Base-by-base conservation (phyloP, 1,140 invertebrate genomes). In the Leptinotarsa defecta region DNA sequence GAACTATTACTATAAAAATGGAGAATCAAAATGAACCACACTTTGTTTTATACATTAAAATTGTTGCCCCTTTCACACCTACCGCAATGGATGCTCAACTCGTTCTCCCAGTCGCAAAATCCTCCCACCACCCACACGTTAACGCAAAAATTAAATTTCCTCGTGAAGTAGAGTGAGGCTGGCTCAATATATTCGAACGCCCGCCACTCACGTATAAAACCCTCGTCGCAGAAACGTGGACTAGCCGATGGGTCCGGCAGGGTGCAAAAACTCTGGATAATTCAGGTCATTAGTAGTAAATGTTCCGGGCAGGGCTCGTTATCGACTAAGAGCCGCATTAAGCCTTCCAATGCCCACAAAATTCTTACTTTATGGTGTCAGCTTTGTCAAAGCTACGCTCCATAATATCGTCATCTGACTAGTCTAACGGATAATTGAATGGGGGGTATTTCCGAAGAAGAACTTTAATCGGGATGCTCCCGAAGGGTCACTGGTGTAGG, bases 241-340 rank as follows among this genome's bases (percentile, higher is more conserved):
- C 57, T 49, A 13, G 52, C 52, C 52, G n/a, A 57, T 57, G 52
- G 49, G 48, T 24, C 48, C 69, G 69, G 48, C 69, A 71, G 49
- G 13, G 69, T 65, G 69, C 48, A 52, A 71, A 71, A 71, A 71
- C n/a, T n/a, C 52, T 15, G 48, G 69, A 71, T 71, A 71, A 71
- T 71, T 71, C 19, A 15, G 20, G 69, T 61, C 69, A 71, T 71
- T 71, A 71, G 48, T 43, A 57, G 69, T 71, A 71, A 71, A 57
- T 71, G 69, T 71, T 71, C 69, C 20, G 69, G 69, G n/a, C 69
- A 71, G 69, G 19, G 48, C n/a, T 61, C 69, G 69, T 71, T 71
- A 71, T 71, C 52, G 69, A 17, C 69, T 52, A 71, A 71, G 69
- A 61, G 52, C 48, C 48, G 52, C 69, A 71, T 71, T 71, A 71